A percentile compares a stretch with the other conserved stretches of the same genome.
These are phyloP conservation scores for Brotula barbata DNA, from an alignment of 2,797 vertebrate genomes.

Conservation along the genomic window DNA sequence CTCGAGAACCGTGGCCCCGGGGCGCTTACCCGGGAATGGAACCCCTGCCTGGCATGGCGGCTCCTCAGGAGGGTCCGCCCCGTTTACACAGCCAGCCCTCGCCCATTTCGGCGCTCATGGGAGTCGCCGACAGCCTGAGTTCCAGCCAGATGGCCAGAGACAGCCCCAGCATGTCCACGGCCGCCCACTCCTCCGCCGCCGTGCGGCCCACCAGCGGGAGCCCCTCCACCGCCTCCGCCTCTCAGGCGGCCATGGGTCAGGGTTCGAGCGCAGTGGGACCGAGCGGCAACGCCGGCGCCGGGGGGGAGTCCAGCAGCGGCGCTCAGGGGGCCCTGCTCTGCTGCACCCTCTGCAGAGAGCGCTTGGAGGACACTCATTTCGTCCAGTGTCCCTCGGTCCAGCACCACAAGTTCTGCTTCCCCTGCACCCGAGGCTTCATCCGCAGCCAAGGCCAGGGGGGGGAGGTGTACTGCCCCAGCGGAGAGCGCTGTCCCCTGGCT, in stretches of 20 bases:
- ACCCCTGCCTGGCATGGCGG: constrained; percentile 69
- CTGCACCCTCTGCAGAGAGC: constrained; percentile 88
- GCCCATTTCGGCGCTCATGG: constrained; percentile 88
- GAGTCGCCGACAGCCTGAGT: constrained; percentile 85
- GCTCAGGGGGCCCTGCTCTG: constrained; percentile 80
- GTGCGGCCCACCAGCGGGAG: constrained; percentile 75
- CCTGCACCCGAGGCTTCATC: constrained; percentile 89
- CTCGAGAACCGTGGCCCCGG: constrained; percentile 79
- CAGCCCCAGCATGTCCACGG: constrained; percentile 69
- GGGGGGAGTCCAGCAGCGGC: constrained; percentile 72
- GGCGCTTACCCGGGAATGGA: constrained; percentile 76
- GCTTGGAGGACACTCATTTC: constrained; percentile 91
- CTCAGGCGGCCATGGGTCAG: constrained; percentile 67
- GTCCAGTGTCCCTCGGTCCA: constrained; percentile 91
- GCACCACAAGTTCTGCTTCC: constrained; percentile 91
- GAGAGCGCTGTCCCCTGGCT: constrained; percentile 88
- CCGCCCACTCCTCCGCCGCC: constrained; percentile 71
- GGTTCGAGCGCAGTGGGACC: constrained; percentile 52
- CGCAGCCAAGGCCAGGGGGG: constrained; percentile 84
- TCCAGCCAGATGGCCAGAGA: constrained; percentile 83
- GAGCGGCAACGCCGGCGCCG: constrained; percentile 50
- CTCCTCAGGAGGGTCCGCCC: constrained; percentile 67
- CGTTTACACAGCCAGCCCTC: constrained; percentile 82
- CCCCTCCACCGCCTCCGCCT: constrained; percentile 72
- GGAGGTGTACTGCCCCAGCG: constrained; percentile 91